phyloP scores from a whole-genome alignment of 2,888 invertebrate genomes.

The Junonia oenone region DNA sequence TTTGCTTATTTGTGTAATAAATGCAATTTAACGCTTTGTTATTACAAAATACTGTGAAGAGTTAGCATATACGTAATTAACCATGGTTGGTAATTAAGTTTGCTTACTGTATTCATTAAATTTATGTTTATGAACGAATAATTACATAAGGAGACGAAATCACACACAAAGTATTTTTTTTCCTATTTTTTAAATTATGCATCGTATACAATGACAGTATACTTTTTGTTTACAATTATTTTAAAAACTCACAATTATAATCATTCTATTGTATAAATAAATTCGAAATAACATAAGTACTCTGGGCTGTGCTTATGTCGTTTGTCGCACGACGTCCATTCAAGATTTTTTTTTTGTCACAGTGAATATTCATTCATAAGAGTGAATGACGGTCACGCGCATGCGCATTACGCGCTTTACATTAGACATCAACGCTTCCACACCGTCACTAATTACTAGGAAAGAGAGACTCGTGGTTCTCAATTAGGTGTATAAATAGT shows the following conservation, averaged over 20 bases:
- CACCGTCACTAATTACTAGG: constrained; percentile 28
- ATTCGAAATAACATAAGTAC: not conserved
- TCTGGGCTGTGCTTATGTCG: not conserved
- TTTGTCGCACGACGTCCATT: constrained; percentile 19
- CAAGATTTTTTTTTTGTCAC: constrained; percentile 36
- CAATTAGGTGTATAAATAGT: constrained; percentile 21
- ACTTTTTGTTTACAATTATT: too few species aligned
- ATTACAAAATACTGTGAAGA: not conserved
- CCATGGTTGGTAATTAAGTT: not conserved
- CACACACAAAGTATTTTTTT: too few species aligned
- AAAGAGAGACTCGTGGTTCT: constrained; percentile 23
- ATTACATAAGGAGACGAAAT: too few species aligned
- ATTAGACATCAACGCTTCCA: constrained; percentile 51
- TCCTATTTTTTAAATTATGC: too few species aligned
- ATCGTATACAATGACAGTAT: too few species aligned
- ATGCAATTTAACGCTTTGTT: not conserved
- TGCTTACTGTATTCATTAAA: not conserved
- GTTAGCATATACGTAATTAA: not conserved
- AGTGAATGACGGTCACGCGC: constrained; percentile 37
- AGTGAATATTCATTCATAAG: constrained; percentile 43
- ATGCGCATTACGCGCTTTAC: constrained; percentile 39
- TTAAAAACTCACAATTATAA: too few species aligned
- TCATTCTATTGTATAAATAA: too few species aligned
- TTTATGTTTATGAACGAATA: too few species aligned
- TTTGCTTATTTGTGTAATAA: not conserved